These are phyloP conservation scores for Talpa occidentalis DNA, from an alignment of 2,113 vertebrate species.

Conservation along the genomic window DNA sequence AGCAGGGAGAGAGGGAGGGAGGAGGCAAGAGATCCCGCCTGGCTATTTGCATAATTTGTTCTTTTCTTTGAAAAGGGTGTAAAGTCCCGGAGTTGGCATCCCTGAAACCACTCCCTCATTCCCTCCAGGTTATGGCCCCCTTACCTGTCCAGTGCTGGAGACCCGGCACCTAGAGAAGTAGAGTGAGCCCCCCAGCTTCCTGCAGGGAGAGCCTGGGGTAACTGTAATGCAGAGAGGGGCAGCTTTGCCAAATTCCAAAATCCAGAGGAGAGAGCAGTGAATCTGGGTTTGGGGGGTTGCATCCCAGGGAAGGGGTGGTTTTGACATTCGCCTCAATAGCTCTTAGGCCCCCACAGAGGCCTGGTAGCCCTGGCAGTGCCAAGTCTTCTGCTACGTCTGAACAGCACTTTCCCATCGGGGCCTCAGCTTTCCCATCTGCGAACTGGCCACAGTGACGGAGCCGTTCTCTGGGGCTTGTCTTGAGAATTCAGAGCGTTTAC, in stretches of 20 bases:
- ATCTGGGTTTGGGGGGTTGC: background rate
- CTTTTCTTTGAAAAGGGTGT: slow-evolving; percentile 22
- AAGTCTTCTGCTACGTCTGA: background rate
- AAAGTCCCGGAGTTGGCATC: background rate
- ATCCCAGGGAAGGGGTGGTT: fast-evolving
- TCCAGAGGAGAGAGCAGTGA: background rate
- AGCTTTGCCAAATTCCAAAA: background rate
- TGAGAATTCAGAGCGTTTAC: background rate
- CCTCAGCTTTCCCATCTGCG: background rate
- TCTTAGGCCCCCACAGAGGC: background rate
- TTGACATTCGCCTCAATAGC: fast-evolving
- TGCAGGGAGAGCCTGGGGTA: background rate
- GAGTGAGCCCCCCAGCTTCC: background rate
- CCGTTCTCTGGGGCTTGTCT: background rate
- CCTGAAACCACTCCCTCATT: background rate
- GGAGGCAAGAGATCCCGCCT: background rate
- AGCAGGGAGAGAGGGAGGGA: background rate
- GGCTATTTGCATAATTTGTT: slow-evolving; percentile 45
- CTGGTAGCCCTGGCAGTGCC: background rate
- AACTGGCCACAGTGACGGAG: background rate
- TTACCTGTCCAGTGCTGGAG: background rate
- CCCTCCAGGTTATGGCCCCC: background rate
- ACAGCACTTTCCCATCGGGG: background rate
- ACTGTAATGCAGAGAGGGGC: background rate
- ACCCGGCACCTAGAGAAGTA: background rate